Conservation (phyloP, 2,113 vertebrate genomes). For the Hemiprocne comata region DNA sequence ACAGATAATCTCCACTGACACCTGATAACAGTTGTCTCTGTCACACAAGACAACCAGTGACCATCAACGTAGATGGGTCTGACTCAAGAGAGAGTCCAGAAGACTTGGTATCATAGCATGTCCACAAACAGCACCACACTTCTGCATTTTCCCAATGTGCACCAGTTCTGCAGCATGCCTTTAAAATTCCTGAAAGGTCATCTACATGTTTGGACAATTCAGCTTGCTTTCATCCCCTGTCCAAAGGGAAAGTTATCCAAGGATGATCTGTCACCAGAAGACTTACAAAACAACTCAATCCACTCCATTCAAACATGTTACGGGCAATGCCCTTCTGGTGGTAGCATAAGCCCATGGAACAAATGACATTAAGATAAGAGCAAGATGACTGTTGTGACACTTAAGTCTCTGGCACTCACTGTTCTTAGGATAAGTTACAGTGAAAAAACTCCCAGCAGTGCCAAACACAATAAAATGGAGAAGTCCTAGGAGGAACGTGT, state of each 20-base stretch:
- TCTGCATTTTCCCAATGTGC: rapidly evolving
- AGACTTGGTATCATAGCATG: not conserved
- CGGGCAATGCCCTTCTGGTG: too few species aligned
- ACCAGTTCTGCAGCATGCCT: not conserved
- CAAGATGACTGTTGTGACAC: not conserved
- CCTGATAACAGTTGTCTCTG: not conserved
- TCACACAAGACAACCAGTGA: not conserved
- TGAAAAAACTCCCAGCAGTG: not conserved
- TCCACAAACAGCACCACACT: not conserved
- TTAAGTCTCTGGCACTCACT: not conserved
- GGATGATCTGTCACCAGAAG: not conserved
- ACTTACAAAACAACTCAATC: not conserved
- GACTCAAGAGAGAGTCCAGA: not conserved
- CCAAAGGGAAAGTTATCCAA: not conserved
- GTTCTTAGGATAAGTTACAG: not conserved
- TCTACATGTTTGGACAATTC: not conserved
- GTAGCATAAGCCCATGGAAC: too few species aligned
- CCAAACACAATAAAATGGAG: not conserved
- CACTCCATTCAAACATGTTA: not conserved
- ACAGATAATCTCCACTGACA: not conserved
- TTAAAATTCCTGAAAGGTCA: not conserved
- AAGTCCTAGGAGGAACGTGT: not conserved
- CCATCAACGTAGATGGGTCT: not conserved
- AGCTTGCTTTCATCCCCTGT: not conserved
- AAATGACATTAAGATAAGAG: not conserved